Evolutionary conservation across 1,140 invertebrate genomes (phyloP).

Genomic region (Drosophila equinoxialis): DNA sequence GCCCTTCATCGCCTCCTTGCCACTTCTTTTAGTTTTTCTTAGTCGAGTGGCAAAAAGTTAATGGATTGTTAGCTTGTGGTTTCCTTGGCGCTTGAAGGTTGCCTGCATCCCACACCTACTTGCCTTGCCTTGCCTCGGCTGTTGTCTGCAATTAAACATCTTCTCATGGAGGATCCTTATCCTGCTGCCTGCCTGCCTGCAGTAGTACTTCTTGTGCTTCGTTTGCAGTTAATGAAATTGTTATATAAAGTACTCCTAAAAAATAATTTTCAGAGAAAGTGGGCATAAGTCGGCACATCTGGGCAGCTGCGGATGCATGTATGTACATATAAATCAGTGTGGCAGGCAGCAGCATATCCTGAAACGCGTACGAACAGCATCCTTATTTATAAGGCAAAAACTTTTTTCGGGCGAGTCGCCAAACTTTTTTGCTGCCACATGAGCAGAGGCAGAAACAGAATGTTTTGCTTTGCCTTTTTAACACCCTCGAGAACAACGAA

Average conservation of each 20-base stretch:
- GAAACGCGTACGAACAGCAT: conserved; percentile 2
- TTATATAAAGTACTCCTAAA: conserved; percentile 45
- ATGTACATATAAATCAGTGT: not conserved
- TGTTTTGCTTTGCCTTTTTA: conserved; percentile 6
- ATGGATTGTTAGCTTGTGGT: conserved; percentile 79
- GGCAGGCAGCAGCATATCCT: conserved; percentile 8
- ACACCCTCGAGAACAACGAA: not conserved
- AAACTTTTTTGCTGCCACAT: conserved; percentile 50
- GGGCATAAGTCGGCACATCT: not conserved
- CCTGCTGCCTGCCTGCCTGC: not conserved
- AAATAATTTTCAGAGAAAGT: conserved; percentile 21
- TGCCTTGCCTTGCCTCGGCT: not conserved
- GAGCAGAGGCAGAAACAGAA: conserved; percentile 26
- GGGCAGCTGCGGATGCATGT: conserved; percentile 3
- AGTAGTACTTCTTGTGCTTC: conserved; percentile 48
- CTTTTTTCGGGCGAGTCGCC: conserved; percentile 30
- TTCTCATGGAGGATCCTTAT: conserved; percentile 25
- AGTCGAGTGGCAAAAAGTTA: conserved; percentile 77
- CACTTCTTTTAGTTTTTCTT: conserved; percentile 54
- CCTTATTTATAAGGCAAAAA: conserved; percentile 24
- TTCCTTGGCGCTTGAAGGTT: conserved; percentile 48
- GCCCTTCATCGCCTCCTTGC: not conserved
- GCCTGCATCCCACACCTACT: not conserved
- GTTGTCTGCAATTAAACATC: conserved; percentile 64
- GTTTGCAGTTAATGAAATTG: conserved; percentile 73